These are phyloP conservation scores for Antechinus stuartii DNA, from an alignment of 2,113 vertebrate genomes.

Conservation along the genomic window DNA sequence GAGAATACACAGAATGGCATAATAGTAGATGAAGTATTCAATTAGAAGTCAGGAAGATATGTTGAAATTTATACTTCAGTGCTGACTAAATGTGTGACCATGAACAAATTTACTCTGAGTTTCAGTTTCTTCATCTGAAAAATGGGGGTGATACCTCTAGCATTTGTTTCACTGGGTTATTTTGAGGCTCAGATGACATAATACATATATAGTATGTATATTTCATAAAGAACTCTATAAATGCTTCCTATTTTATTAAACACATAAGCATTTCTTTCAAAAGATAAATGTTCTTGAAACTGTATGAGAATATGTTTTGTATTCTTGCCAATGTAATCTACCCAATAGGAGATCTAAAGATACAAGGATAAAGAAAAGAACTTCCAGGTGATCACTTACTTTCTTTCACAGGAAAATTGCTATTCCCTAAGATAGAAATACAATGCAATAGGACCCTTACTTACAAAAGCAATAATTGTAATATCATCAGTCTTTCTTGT, in stretches of 20 bases:
- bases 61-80: not conserved
- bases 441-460: not conserved
- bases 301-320: slow-evolving; percentile 27
- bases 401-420: slow-evolving; percentile 29
- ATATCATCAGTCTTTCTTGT: not conserved
- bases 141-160: not conserved
- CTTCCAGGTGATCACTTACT: slow-evolving; percentile 23
- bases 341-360: not conserved
- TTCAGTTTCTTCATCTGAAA: not conserved
- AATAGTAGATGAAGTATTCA: not conserved
- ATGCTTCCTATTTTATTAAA: not conserved
- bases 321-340: slow-evolving; percentile 27
- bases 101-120: not conserved
- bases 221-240: not conserved
- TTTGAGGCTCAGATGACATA: not conserved
- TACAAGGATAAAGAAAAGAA: not conserved
- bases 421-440: slow-evolving; percentile 14
- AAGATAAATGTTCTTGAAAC: slow-evolving; percentile 18
- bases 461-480: not conserved
- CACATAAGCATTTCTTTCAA: slow-evolving; percentile 38
- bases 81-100: not conserved
- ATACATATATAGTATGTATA: not conserved
- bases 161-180: not conserved
- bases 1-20: not conserved
- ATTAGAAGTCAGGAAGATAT: not conserved